Conservation (phyloP, 2,888 invertebrate species). For the Luperina testacea region DNA sequence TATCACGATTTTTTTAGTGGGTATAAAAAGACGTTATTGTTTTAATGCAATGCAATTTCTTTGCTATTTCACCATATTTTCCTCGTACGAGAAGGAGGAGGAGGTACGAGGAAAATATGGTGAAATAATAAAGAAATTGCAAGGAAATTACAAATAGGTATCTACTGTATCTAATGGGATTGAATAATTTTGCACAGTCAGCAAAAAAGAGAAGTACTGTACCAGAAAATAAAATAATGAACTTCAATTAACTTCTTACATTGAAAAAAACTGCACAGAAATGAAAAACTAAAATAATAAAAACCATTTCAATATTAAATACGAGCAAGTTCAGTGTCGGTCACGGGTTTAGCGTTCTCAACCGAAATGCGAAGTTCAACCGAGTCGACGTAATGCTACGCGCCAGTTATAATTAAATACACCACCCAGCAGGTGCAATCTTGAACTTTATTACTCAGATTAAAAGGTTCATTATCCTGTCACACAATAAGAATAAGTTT, state of each 20-base stretch:
- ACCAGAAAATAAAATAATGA: constrained; percentile 42
- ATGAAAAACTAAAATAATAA: constrained; percentile 25
- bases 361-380: constrained; percentile 57
- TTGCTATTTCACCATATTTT: too few relatives aligned
- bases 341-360: constrained; percentile 63
- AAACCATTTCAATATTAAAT: constrained; percentile 41
- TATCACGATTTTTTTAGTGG: neutral
- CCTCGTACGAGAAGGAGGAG: too few relatives aligned
- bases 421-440: constrained; percentile 40
- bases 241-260: constrained; percentile 12
- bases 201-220: constrained; percentile 7
- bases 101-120: neutral
- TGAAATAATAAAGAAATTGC: neutral
- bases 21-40: neutral
- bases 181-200: neutral
- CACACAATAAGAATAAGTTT: constrained; percentile 8
- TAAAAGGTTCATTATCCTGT: constrained; percentile 36
- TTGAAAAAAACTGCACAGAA: constrained; percentile 21
- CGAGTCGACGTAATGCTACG: constrained; percentile 39
- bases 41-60: too few relatives aligned
- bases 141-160: neutral
- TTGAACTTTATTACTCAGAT: constrained; percentile 35
- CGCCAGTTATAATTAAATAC: constrained; percentile 55
- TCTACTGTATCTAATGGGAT: neutral
- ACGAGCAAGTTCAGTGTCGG: constrained; percentile 70